Evolutionary conservation across 2,888 invertebrate genomes (phyloP).

Genomic region (Subacronicta megacephala): DNA sequence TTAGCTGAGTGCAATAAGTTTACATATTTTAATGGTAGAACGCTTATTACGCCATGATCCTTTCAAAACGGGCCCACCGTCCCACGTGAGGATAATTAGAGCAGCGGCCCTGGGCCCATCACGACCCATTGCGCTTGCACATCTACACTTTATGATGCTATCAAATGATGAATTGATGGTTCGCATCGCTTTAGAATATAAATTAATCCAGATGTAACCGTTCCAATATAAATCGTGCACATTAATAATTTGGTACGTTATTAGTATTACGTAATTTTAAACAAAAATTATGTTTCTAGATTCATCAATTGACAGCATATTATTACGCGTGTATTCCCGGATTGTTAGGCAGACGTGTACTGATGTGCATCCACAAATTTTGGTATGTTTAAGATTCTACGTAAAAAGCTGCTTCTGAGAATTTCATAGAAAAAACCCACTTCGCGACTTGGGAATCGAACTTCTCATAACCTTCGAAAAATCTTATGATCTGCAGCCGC

Average conservation of each 20-base stretch:
- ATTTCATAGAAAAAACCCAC: too few relatives aligned
- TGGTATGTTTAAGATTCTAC: too few relatives aligned
- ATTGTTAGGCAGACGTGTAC: too few relatives aligned
- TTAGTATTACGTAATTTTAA: slow-evolving; percentile 12
- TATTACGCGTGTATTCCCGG: too few relatives aligned
- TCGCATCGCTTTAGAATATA: slow-evolving; percentile 24
- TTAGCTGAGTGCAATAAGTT: slow-evolving; percentile 6
- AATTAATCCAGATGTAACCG: slow-evolving; percentile 21
- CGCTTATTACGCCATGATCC: slow-evolving; percentile 23
- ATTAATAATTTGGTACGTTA: slow-evolving; percentile 20
- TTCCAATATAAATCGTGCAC: slow-evolving; percentile 35
- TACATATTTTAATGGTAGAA: background rate
- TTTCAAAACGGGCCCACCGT: slow-evolving; percentile 13
- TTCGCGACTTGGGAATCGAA: too few relatives aligned
- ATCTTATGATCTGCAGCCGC: too few relatives aligned
- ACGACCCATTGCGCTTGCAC: slow-evolving; percentile 39
- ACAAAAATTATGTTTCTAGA: background rate
- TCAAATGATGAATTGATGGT: slow-evolving; percentile 32
- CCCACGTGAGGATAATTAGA: slow-evolving; percentile 35
- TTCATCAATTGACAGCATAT: too few relatives aligned
- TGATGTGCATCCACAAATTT: too few relatives aligned
- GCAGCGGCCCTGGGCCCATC: slow-evolving; percentile 36
- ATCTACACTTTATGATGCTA: slow-evolving; percentile 30
- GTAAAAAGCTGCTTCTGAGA: too few relatives aligned
- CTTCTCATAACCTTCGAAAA: too few relatives aligned